Percentiles rank a stretch among this genome's conserved stretches.
Conservation (phyloP, 2,113 vertebrate species). For the Rhinoderma darwinii region DNA sequence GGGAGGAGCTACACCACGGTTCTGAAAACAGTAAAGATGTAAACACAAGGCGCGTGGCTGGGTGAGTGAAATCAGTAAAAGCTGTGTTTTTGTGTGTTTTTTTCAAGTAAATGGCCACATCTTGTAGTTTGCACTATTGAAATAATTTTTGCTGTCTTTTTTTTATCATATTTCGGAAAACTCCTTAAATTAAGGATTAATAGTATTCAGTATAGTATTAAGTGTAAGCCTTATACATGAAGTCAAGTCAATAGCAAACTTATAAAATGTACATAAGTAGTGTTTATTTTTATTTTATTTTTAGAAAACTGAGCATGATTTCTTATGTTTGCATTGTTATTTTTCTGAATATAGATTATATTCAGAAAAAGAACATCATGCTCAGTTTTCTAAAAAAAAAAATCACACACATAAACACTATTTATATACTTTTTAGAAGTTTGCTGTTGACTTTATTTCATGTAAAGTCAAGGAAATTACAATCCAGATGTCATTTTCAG, state of each 20-base stretch:
- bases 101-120: no score
- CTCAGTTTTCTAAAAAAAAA: background rate
- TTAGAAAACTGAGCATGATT: conserved; percentile 4
- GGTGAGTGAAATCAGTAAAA: no score
- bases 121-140: no score
- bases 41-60: no score
- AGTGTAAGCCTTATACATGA: background rate
- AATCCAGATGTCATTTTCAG: conserved; percentile 19
- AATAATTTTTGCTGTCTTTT: no score
- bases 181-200: no score
- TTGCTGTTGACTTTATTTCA: background rate
- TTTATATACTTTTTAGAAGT: background rate
- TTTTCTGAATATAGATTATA: background rate
- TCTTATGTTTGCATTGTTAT: conserved; percentile 30
- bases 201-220: no score
- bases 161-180: no score
- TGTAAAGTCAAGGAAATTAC: conserved; percentile 9
- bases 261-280: background rate
- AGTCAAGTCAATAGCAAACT: background rate
- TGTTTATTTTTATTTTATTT: background rate
- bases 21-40: no score
- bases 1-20: no score
- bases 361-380: background rate
- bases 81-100: no score
- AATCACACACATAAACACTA: conserved; percentile 1